These are phyloP conservation scores for Meloidogyne hapla DNA, from an alignment of 1,140 invertebrate species.

Conservation along the genomic window DNA sequence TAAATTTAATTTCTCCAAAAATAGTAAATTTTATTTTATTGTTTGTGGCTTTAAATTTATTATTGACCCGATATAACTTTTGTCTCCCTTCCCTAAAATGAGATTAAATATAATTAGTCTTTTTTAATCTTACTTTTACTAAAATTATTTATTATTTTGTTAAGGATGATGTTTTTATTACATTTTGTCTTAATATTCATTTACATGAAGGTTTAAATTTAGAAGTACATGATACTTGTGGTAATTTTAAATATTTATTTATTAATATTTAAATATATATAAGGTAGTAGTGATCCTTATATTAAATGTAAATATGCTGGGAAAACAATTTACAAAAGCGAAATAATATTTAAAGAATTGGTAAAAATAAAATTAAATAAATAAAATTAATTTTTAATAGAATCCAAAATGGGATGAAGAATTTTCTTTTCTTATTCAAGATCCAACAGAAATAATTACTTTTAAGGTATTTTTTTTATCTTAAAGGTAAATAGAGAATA, in stretches of 20 bases:
- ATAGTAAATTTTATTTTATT: not conserved
- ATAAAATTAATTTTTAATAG: not conserved
- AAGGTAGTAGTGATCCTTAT: conserved; percentile 68
- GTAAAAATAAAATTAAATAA: not conserved
- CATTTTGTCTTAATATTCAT: not conserved
- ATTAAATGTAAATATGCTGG: conserved; percentile 67
- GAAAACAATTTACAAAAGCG: conserved; percentile 65
- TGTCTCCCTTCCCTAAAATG: too few relatives aligned
- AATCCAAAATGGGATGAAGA: conserved; percentile 69
- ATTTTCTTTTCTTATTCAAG: conserved; percentile 65
- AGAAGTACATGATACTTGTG: not conserved
- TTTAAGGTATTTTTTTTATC: conserved; percentile 4
- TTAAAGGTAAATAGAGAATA: not conserved
- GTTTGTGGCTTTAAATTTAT: too few relatives aligned
- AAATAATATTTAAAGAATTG: conserved; percentile 66
- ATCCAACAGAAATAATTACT: conserved; percentile 41
- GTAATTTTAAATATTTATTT: not conserved
- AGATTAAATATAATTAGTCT: too few relatives aligned
- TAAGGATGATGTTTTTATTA: not conserved
- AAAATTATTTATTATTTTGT: too few relatives aligned
- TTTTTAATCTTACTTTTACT: too few relatives aligned
- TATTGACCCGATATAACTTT: too few relatives aligned
- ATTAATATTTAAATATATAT: not conserved
- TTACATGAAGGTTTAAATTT: not conserved
- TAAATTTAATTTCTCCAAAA: not conserved